phyloP scores from a whole-genome alignment of 2,888 invertebrate genomes.

The Ormyrus rosae region DNA sequence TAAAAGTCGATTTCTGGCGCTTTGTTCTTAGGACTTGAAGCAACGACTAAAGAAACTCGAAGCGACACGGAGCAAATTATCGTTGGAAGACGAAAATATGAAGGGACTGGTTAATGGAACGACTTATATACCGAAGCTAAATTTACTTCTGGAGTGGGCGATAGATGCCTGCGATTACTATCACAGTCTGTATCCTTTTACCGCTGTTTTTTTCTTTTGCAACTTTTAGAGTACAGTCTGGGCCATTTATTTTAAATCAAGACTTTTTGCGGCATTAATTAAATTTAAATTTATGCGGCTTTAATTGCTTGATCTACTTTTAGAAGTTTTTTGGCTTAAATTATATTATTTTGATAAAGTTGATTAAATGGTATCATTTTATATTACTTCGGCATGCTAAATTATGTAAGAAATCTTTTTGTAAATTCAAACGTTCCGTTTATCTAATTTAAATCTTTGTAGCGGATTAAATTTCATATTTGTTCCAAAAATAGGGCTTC shows the following conservation, averaged over 20 bases:
- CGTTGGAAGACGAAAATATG: slow-evolving; percentile 61
- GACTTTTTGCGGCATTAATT: not conserved
- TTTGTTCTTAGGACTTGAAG: slow-evolving; percentile 62
- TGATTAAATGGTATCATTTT: too few species aligned
- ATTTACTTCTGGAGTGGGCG: slow-evolving; percentile 68
- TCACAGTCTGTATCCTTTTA: slow-evolving; percentile 65
- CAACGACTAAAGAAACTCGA: slow-evolving; percentile 64
- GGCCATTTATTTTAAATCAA: not conserved
- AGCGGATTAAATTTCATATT: too few species aligned
- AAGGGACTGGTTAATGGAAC: slow-evolving; percentile 66
- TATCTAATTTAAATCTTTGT: too few species aligned
- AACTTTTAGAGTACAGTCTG: not conserved
- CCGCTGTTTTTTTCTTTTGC: too few species aligned
- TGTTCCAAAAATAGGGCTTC: too few species aligned
- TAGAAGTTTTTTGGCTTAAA: too few species aligned
- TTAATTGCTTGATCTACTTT: too few species aligned
- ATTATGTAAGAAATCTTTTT: too few species aligned
- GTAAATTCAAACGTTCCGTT: too few species aligned
- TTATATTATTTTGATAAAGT: too few species aligned
- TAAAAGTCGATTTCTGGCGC: slow-evolving; percentile 29
- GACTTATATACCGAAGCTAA: slow-evolving; percentile 63
- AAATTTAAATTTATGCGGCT: not conserved
- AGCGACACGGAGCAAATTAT: slow-evolving; percentile 62
- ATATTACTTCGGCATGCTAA: too few species aligned
- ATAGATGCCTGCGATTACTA: slow-evolving; percentile 63